Percentiles rank a stretch among this genome's conserved stretches.
phyloP scores from a whole-genome alignment of 2,888 invertebrate species.

The Patella caerulea region DNA sequence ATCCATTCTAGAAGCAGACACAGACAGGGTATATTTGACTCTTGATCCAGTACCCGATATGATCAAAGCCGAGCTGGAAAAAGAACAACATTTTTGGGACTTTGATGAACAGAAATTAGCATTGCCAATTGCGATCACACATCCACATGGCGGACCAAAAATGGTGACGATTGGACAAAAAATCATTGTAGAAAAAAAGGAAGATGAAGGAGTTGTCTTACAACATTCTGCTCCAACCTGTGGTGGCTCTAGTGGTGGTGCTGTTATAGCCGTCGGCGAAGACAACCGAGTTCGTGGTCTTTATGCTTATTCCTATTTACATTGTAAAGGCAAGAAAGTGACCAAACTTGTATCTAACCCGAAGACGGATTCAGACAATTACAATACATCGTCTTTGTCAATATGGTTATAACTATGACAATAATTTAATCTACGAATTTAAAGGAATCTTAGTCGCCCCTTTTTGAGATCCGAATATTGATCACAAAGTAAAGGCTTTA shows the following conservation, averaged over 20 bases:
- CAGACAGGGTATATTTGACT: neutral
- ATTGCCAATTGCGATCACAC: neutral
- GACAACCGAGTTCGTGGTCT: neutral
- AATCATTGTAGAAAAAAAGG: neutral
- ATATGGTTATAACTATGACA: neutral
- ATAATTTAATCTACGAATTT: too few species aligned
- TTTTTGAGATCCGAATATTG: too few species aligned
- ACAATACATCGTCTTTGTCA: neutral
- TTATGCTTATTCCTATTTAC: neutral
- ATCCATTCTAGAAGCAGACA: neutral
- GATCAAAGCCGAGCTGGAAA: neutral
- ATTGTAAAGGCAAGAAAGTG: neutral
- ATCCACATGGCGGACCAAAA: slow-evolving; percentile 1
- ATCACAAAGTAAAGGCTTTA: too few species aligned
- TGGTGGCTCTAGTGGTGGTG: slow-evolving; percentile 2
- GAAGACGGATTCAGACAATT: neutral
- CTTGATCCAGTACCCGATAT: neutral
- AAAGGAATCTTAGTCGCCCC: too few species aligned
- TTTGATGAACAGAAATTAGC: neutral
- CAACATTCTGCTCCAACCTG: neutral
- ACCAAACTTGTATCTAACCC: neutral
- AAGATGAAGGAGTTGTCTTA: neutral
- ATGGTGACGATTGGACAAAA: neutral
- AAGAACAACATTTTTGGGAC: slow-evolving; percentile 1
- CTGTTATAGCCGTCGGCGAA: neutral